These are phyloP conservation scores for Caenorhabditis virilis DNA, from an alignment of 2,888 invertebrate species.

Conservation along the genomic window DNA sequence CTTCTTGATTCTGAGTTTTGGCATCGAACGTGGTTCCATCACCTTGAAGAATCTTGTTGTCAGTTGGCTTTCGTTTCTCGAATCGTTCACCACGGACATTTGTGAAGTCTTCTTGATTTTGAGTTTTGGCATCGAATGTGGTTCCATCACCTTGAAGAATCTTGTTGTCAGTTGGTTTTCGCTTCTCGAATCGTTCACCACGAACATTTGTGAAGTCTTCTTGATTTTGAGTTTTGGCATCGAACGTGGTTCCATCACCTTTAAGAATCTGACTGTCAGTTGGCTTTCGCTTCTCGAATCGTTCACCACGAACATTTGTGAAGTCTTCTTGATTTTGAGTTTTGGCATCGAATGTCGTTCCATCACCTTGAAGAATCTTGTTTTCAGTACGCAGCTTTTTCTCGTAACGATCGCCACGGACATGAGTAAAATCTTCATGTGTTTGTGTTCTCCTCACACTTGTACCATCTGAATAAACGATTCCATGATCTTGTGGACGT, in stretches of 20 bases:
- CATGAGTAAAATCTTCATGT: not conserved
- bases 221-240: not conserved
- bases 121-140: conserved; percentile 1
- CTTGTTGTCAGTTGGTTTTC: not conserved
- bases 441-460: conserved; percentile 5
- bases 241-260: not conserved
- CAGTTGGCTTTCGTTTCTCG: not conserved
- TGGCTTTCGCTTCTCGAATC: not conserved
- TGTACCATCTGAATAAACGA: not conserved
- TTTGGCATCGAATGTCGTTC: not conserved
- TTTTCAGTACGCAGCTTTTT: conserved; percentile 6
- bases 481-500: not conserved
- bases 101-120: conserved; percentile 14
- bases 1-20: conserved; percentile 18
- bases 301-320: not conserved
- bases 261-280: not conserved
- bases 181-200: not conserved
- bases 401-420: conserved; percentile 9
- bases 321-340: conserved; percentile 2
- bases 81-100: conserved; percentile 8
- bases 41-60: conserved; percentile 9
- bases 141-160: not conserved
- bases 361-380: not conserved
- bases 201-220: not conserved
- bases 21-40: conserved; percentile 13